Conservation (phyloP, 2,113 vertebrate genomes). For the Rhineura floridana region DNA sequence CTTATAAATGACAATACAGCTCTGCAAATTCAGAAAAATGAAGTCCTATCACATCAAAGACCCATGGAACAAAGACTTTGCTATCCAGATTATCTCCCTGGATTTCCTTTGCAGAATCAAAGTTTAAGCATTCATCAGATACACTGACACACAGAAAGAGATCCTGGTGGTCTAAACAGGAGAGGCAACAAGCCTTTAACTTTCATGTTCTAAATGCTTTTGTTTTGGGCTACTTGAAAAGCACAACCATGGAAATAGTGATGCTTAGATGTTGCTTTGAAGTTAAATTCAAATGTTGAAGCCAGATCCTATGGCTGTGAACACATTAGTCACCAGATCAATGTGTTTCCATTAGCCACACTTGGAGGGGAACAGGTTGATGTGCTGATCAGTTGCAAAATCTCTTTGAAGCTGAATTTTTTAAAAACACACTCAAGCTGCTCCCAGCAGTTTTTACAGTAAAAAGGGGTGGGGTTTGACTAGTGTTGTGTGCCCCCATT, state of each 20-base stretch:
- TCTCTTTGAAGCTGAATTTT: too few species aligned
- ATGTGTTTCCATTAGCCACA: too few species aligned
- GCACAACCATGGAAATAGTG: background rate
- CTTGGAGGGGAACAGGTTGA: too few species aligned
- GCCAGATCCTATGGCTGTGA: background rate
- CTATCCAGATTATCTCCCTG: constrained; percentile 62
- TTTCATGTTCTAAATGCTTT: constrained; percentile 2
- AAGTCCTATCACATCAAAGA: constrained; percentile 53
- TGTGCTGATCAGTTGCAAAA: too few species aligned
- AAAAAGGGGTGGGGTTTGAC: too few species aligned
- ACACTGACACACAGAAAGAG: constrained; percentile 41
- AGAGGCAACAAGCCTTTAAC: background rate
- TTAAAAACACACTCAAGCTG: too few species aligned
- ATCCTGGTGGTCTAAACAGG: constrained; percentile 1
- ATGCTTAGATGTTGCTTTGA: background rate
- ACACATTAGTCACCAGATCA: too few species aligned
- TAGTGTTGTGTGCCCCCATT: too few species aligned
- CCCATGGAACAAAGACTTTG: constrained; percentile 47
- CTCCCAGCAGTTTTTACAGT: too few species aligned
- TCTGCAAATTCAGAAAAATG: constrained; percentile 56
- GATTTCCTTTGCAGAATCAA: constrained; percentile 42
- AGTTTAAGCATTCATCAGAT: constrained; percentile 51
- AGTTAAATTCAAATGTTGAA: background rate
- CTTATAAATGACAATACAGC: constrained; percentile 47
- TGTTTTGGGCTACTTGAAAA: background rate